A percentile compares a stretch with the other conserved stretches of the same genome.
phyloP scores from a whole-genome alignment of 2,113 vertebrate species.

The Ailuropoda melanoleuca region DNA sequence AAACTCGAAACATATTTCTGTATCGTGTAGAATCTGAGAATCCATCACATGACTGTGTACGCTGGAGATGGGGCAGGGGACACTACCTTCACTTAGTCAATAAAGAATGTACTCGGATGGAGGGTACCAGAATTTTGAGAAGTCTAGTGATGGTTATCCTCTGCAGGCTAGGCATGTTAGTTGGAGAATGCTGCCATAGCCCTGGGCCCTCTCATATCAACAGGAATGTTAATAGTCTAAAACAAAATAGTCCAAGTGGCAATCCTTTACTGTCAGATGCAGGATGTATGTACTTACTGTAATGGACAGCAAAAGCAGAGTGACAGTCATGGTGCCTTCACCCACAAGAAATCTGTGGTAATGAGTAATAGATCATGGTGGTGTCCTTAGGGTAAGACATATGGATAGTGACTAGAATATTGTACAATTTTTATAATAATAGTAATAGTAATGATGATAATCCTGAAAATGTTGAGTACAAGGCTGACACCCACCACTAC shows the following conservation, averaged over 20 bases:
- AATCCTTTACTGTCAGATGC: not conserved
- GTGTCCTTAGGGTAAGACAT: not conserved
- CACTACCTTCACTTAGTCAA: not conserved
- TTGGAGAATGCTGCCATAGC: not conserved
- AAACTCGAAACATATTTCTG: not conserved
- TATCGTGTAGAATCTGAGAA: not conserved
- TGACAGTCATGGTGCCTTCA: not conserved
- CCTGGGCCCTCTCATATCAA: not conserved
- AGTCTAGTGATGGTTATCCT: not conserved
- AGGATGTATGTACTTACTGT: not conserved
- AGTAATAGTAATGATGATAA: not conserved
- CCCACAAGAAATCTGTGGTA: not conserved
- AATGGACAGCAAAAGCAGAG: not conserved
- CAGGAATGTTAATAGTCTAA: not conserved
- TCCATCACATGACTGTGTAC: not conserved
- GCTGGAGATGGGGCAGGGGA: not conserved
- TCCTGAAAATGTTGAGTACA: not conserved
- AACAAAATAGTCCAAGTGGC: not conserved
- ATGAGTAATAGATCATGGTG: not conserved
- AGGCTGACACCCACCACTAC: not conserved
- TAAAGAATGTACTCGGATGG: not conserved
- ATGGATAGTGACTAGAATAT: not conserved
- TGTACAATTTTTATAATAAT: not conserved
- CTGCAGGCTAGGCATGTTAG: not conserved
- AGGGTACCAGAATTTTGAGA: not conserved